phyloP scores from a whole-genome alignment of 2,113 vertebrate species.

The Cercopithecus mona region DNA sequence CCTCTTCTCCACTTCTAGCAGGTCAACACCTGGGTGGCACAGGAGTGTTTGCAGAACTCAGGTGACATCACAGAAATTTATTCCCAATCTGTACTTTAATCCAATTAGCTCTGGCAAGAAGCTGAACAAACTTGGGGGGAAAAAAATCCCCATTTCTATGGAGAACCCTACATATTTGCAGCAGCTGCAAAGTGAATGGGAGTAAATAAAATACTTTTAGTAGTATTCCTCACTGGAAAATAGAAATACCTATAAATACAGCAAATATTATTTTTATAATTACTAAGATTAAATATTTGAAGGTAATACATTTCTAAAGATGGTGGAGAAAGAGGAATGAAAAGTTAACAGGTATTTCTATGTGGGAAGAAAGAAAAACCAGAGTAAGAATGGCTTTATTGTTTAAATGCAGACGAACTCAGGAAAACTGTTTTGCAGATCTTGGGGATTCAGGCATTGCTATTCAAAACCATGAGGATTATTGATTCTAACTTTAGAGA shows the following conservation, averaged over 20 bases:
- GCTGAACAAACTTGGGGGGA: background rate
- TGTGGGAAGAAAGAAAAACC: background rate
- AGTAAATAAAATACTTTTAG: slow-evolving; percentile 6
- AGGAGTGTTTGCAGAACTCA: background rate
- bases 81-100: background rate
- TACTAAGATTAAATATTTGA: slow-evolving; percentile 18
- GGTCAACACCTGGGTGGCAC: background rate
- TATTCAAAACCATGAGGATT: slow-evolving; percentile 14
- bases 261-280: slow-evolving; percentile 6
- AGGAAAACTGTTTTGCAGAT: slow-evolving; percentile 24
- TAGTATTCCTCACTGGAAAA: background rate
- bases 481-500: slow-evolving; percentile 20
- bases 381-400: background rate
- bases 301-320: background rate
- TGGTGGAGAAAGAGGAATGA: background rate
- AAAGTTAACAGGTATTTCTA: background rate
- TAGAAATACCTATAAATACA: slow-evolving; percentile 41
- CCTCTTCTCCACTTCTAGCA: background rate
- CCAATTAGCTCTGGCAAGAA: slow-evolving; percentile 11
- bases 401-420: background rate
- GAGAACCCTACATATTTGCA: background rate
- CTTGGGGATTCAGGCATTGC: background rate
- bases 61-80: slow-evolving; percentile 17
- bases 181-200: background rate
- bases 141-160: background rate